Percentiles rank a stretch among this genome's conserved stretches.
These are phyloP conservation scores for Azemiops feae DNA, from an alignment of 2,113 vertebrate species.

Conservation along the genomic window DNA sequence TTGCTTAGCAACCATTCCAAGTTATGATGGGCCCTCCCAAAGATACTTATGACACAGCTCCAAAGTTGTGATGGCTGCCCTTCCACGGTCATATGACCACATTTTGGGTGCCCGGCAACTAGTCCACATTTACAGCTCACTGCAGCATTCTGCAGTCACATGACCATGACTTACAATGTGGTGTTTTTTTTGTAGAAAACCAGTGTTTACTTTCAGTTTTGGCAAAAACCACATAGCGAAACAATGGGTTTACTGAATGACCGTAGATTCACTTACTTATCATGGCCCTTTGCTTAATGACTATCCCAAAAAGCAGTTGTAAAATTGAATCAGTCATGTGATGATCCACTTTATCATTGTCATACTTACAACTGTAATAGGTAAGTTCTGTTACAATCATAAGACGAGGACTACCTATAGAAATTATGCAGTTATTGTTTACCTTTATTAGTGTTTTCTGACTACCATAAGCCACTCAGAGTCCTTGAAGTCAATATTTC, in stretches of 20 bases:
- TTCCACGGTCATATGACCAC: background rate
- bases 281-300: background rate
- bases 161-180: background rate
- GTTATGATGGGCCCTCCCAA: no score
- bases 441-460: background rate
- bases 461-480: background rate
- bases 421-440: background rate
- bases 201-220: background rate
- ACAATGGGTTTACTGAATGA: background rate
- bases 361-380: background rate
- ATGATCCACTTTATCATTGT: background rate
- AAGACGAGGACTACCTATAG: background rate
- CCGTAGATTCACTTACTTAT: background rate
- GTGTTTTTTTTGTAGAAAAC: background rate
- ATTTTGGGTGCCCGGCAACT: background rate
- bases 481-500: background rate
- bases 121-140: background rate
- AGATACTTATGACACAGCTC: no score
- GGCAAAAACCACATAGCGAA: background rate
- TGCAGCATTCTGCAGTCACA: background rate
- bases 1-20: no score
- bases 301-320: background rate
- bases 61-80: no score
- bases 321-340: background rate
- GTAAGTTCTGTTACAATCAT: background rate